These are phyloP conservation scores for Pseudococcus longispinus DNA, from an alignment of 2,888 invertebrate species.

Conservation along the genomic window DNA sequence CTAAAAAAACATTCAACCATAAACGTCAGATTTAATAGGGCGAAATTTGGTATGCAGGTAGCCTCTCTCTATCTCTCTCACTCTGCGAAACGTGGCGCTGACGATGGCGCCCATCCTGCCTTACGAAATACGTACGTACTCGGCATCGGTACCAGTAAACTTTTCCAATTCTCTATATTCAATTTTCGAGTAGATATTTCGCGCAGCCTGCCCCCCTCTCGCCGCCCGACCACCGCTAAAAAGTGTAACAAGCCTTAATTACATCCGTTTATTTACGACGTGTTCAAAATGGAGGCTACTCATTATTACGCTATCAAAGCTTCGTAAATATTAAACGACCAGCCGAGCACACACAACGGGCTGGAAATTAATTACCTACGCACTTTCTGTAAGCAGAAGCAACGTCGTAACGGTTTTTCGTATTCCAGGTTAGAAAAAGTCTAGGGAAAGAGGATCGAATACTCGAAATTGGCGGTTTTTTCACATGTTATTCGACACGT, in stretches of 20 bases:
- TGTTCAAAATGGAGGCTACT: constrained; percentile 24
- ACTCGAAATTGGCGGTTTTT: too few relatives aligned
- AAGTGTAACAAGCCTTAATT: constrained; percentile 33
- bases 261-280: constrained; percentile 35
- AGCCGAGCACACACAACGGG: constrained; percentile 3
- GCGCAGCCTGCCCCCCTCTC: too few relatives aligned
- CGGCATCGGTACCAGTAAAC: background rate
- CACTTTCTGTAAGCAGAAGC: background rate
- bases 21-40: constrained; percentile 35
- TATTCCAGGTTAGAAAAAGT: too few relatives aligned
- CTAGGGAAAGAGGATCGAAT: too few relatives aligned
- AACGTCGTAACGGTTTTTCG: too few relatives aligned
- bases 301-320: constrained; percentile 38
- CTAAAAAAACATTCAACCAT: constrained; percentile 35
- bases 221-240: background rate
- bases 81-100: background rate
- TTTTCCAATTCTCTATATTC: constrained; percentile 14
- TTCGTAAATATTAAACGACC: constrained; percentile 28
- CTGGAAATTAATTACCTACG: background rate
- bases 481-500: too few relatives aligned
- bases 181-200: background rate
- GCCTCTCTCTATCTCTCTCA: background rate
- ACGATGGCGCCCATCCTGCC: background rate
- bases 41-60: constrained; percentile 29
- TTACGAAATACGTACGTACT: background rate